phyloP scores from a whole-genome alignment of 2,888 invertebrate genomes.

The Xylota sylvarum region DNA sequence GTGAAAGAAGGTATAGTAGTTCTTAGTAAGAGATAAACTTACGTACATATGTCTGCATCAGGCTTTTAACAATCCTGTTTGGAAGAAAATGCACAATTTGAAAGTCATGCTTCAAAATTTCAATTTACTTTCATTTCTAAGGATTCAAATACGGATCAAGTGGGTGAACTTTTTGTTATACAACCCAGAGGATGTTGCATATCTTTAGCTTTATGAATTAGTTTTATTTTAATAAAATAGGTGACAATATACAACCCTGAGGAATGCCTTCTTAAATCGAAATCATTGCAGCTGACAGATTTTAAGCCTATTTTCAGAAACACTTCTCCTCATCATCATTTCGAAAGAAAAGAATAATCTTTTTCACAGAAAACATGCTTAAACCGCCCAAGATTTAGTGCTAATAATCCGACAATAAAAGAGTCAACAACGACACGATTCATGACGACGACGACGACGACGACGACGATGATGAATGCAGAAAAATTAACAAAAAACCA shows the following conservation, averaged over 20 bases:
- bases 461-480: constrained; percentile 11
- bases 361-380: neutral
- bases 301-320: neutral
- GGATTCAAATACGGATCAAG: constrained; percentile 24
- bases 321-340: neutral
- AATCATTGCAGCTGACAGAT: neutral
- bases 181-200: neutral
- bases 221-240: neutral
- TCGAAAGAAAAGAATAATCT: neutral
- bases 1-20: neutral
- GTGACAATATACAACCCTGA: neutral
- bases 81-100: neutral
- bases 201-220: neutral
- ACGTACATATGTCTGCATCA: neutral
- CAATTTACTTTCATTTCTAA: constrained; percentile 27
- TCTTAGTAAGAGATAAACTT: neutral
- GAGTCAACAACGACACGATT: constrained; percentile 30
- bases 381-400: constrained; percentile 24
- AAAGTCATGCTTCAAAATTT: constrained; percentile 12
- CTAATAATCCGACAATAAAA: constrained; percentile 51
- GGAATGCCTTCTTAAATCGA: neutral
- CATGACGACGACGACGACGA: neutral
- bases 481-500: constrained; percentile 18
- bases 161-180: neutral
- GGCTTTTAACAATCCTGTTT: neutral